A percentile compares a stretch with the other conserved stretches of the same genome.
Conservation (phyloP, 2,888 invertebrate genomes). For the Drosophila nigritarsus region DNA sequence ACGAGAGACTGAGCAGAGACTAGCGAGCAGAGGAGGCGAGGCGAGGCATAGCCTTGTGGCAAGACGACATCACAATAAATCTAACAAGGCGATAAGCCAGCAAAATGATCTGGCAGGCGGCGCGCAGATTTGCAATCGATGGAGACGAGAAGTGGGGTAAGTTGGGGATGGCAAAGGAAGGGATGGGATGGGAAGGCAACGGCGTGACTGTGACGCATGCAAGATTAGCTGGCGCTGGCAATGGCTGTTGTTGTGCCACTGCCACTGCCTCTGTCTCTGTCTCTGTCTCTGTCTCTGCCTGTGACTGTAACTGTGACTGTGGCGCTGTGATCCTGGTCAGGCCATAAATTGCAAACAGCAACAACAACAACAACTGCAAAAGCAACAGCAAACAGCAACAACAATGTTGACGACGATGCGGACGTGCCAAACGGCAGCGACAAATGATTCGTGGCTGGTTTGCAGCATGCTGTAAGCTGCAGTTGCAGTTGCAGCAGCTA, state of each 20-base stretch:
- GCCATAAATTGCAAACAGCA: slow-evolving; percentile 72
- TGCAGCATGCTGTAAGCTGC: slow-evolving; percentile 34
- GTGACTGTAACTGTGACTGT: slow-evolving; percentile 46
- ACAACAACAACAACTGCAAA: slow-evolving; percentile 22
- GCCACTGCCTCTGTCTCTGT: background rate
- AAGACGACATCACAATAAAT: slow-evolving; percentile 77
- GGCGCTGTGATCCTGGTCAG: slow-evolving; percentile 77
- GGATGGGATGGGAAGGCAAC: background rate
- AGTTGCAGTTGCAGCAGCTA: slow-evolving; percentile 11
- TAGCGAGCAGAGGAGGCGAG: background rate
- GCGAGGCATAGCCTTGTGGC: slow-evolving; percentile 33
- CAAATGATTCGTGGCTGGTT: slow-evolving; percentile 76
- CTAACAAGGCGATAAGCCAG: slow-evolving; percentile 61
- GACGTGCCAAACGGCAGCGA: slow-evolving; percentile 76
- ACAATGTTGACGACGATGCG: slow-evolving; percentile 63
- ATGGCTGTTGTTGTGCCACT: slow-evolving; percentile 37
- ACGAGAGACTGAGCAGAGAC: background rate
- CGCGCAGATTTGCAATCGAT: slow-evolving; percentile 51
- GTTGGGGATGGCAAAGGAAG: background rate
- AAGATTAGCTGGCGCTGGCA: slow-evolving; percentile 74
- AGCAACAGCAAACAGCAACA: slow-evolving; percentile 34
- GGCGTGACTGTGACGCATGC: slow-evolving; percentile 78
- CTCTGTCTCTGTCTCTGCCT: too few species aligned
- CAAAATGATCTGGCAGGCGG: slow-evolving; percentile 46
- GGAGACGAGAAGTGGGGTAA: background rate